A percentile compares a stretch with the other conserved stretches of the same genome.
Conservation (phyloP, 2,113 vertebrate species). For the Hippolais icterina region DNA sequence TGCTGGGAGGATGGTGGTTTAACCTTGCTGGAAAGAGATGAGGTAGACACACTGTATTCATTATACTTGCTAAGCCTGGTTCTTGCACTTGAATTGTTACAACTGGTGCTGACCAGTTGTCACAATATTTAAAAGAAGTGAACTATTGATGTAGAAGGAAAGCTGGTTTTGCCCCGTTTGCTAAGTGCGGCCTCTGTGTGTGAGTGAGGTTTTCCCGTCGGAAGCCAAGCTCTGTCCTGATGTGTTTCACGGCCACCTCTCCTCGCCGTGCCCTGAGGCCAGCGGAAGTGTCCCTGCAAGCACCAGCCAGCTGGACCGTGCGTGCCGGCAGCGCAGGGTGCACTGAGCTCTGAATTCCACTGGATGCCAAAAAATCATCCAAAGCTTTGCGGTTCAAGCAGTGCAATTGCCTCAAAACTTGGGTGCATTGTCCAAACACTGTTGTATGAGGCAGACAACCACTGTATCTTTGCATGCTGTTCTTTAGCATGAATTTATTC, state of each 20-base stretch:
- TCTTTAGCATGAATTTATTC: neutral
- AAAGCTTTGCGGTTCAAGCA: neutral
- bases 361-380: rapidly evolving
- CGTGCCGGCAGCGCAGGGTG: neutral
- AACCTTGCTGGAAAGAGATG: neutral
- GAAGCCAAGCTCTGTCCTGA: neutral
- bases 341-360: neutral
- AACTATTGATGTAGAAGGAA: neutral
- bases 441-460: neutral
- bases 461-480: neutral
- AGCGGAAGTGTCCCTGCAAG: neutral
- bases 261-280: rapidly evolving
- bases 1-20: neutral
- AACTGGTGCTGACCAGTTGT: neutral
- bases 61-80: neutral
- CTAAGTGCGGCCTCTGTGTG: neutral
- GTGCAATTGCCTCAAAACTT: neutral
- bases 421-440: neutral
- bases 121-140: neutral
- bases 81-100: neutral
- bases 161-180: rapidly evolving
- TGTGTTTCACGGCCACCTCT: neutral
- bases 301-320: rapidly evolving
- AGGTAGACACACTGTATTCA: neutral
- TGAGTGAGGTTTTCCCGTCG: rapidly evolving